Base-by-base conservation (phyloP, 2,113 vertebrate genomes). In the Gallinago media region DNA sequence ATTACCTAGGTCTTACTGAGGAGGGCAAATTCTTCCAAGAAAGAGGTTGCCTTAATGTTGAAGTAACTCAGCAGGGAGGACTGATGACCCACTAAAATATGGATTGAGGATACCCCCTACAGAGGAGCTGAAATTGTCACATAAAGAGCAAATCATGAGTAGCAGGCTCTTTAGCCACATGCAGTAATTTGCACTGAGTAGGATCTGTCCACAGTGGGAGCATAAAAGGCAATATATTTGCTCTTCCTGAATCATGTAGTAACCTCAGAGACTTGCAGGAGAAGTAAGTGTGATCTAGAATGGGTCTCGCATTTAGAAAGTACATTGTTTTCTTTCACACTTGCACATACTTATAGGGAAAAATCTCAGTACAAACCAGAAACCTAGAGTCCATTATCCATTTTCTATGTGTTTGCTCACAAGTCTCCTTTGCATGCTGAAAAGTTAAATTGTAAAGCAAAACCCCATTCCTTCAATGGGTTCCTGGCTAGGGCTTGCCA, bases 61-160 rank as follows among this genome's bases (percentile, higher is more conserved):
- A 82, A 72, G 61, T 56, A 75, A 87, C 68, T 87, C 91, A 78
- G 94, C 84, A 47, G 86, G 91, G 70, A 88, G 49, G 36, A 67
- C 42, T 12, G 76, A 87, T 89, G 80, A 91, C 73, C 86, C 87
- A 89, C 65, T 82, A 82, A 81, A 92, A 85, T 44, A 78, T 17
- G 47, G 65, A 91, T 23, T 68, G 66, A 78, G 44, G 56, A 78
- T 74, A 65, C 44, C 16, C 21, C 80, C 77, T 62, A 25, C n/a
- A 16, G 61, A 94, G 80, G 27, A 74, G 77, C 34, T 75, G 93
- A 75, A 94, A 91, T 44, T 71, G 70, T 81, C 83, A 71, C 52
- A 84, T 63, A 46, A 91, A 94, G 83, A 94, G 83, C 92, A 91
- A 68, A 94, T 32, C 34, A 18, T 0, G 0, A 83, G 79, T 52